A percentile compares a stretch with the other conserved stretches of the same genome.
These are phyloP conservation scores for Neodontobutis hainanensis DNA, from an alignment of 2,113 vertebrate species.

Conservation along the genomic window DNA sequence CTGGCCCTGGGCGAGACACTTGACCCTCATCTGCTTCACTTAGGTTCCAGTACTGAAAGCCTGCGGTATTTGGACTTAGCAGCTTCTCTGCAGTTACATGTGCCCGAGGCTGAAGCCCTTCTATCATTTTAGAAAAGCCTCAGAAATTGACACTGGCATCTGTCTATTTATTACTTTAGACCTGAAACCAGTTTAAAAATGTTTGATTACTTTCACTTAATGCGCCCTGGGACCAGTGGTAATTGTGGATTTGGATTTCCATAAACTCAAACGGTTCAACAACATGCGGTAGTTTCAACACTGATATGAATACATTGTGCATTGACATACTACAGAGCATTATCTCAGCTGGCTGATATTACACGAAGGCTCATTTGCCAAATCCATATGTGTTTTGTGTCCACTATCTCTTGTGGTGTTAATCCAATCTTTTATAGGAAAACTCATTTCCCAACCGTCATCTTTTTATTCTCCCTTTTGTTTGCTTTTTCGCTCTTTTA, in stretches of 20 bases:
- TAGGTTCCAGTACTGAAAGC: constrained; percentile 21
- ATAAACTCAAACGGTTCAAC: neutral
- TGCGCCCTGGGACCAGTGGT: neutral
- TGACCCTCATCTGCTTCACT: constrained; percentile 38
- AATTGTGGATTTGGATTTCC: neutral
- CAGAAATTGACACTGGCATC: constrained; percentile 17
- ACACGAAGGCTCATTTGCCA: neutral
- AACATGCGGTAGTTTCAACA: neutral
- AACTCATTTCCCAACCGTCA: neutral
- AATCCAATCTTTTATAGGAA: constrained; percentile 11
- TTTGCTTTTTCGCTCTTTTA: neutral
- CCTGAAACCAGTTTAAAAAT: constrained; percentile 21
- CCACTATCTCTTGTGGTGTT: neutral
- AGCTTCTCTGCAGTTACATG: constrained; percentile 16
- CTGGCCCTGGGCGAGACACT: constrained; percentile 31
- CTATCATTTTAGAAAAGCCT: constrained; percentile 20
- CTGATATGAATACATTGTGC: constrained; percentile 13
- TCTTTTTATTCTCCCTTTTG: neutral
- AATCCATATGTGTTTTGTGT: neutral
- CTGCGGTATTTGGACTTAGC: constrained; percentile 30
- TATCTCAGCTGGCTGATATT: constrained; percentile 1
- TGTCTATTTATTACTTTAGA: constrained; percentile 13
- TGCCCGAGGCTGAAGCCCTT: constrained; percentile 23
- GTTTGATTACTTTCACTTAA: neutral
- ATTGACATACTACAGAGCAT: neutral